A percentile compares a stretch with the other conserved stretches of the same genome.
phyloP scores from a whole-genome alignment of 1,140 invertebrate genomes.

The Rhagoletis zephyria region DNA sequence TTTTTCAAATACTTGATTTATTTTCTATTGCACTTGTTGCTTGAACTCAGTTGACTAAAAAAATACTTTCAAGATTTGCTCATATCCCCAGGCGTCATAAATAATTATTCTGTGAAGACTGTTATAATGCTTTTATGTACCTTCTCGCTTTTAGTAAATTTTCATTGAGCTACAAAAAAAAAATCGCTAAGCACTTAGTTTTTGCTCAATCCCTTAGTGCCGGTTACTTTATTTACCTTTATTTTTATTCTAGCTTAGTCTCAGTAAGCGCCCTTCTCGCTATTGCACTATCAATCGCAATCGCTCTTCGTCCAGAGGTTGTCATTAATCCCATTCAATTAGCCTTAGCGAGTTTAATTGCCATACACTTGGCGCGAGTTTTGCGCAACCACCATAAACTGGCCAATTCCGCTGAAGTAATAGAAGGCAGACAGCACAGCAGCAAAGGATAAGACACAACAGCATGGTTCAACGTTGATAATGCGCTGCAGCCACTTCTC shows the following conservation, averaged over 20 bases:
- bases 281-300: not conserved
- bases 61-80: too few species aligned
- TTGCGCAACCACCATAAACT: not conserved
- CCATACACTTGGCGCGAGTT: not conserved
- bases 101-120: too few species aligned
- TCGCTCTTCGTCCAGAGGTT: not conserved
- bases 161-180: too few species aligned
- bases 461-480: not conserved
- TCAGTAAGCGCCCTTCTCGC: not conserved
- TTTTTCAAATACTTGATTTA: too few species aligned
- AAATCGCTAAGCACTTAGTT: too few species aligned
- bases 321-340: slow-evolving; percentile 28
- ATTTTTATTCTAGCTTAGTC: not conserved
- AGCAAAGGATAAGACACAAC: not conserved
- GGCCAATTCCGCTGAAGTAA: not conserved
- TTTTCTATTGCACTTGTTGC: too few species aligned
- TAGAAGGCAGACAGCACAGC: not conserved
- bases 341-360: slow-evolving; percentile 33
- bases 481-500: not conserved
- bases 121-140: too few species aligned
- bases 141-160: too few species aligned
- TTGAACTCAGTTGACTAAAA: too few species aligned
- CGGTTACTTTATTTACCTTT: too few species aligned
- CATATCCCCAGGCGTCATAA: too few species aligned
- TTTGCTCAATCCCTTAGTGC: too few species aligned